Percentiles rank a stretch among this genome's conserved stretches.
Evolutionary conservation across 2,113 vertebrate species (phyloP).

Genomic region (Gorsachius goisagi): DNA sequence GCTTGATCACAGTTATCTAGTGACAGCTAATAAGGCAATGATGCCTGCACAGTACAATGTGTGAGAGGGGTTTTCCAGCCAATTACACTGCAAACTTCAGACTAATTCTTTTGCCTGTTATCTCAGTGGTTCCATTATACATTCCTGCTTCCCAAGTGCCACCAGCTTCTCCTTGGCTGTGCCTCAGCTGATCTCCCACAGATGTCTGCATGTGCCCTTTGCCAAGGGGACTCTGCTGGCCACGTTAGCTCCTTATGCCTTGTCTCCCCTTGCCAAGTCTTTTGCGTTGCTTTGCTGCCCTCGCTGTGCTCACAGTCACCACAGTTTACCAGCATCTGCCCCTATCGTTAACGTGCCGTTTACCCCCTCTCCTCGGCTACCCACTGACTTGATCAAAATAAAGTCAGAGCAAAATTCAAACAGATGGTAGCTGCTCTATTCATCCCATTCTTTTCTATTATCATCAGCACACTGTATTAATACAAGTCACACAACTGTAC

Average conservation of each 20-base stretch:
- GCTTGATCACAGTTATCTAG: background rate
- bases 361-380: background rate
- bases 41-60: background rate
- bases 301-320: background rate
- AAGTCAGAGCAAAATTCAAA: background rate
- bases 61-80: background rate
- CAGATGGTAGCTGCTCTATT: background rate
- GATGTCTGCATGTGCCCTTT: background rate
- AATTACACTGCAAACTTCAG: conserved; percentile 26
- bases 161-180: background rate
- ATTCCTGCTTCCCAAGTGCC: background rate
- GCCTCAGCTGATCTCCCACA: background rate
- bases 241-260: background rate
- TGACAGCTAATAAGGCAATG: background rate
- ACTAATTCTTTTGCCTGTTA: background rate
- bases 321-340: background rate
- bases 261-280: background rate
- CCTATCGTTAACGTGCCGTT: rapidly evolving
- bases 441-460: background rate
- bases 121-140: background rate
- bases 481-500: background rate
- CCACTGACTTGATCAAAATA: background rate
- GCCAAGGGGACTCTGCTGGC: conserved; percentile 23
- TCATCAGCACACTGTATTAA: background rate
- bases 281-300: background rate